Conservation (phyloP, 1,140 invertebrate genomes). For the Ips nitidus region DNA sequence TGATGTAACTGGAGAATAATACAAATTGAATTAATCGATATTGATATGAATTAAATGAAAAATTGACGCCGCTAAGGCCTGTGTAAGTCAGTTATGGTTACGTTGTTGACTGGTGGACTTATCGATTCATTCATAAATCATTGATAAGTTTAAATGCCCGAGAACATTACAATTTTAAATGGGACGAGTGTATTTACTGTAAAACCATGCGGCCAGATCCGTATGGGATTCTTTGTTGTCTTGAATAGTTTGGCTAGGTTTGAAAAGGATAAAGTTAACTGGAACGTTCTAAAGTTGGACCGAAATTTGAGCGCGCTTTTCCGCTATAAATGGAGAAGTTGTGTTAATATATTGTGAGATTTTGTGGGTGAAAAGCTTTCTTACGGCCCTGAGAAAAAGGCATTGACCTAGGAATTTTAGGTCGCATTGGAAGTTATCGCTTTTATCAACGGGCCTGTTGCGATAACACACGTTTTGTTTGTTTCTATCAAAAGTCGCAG, state of each 20-base stretch:
- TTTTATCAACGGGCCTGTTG: slow-evolving; percentile 22
- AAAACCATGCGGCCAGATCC: slow-evolving; percentile 3
- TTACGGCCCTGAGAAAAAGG: slow-evolving; percentile 18
- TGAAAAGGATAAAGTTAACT: not conserved
- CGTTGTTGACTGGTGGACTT: slow-evolving; percentile 12
- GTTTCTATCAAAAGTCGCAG: slow-evolving; percentile 26
- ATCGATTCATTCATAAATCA: slow-evolving; percentile 26
- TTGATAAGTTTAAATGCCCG: slow-evolving; percentile 24
- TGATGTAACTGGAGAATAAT: too few relatives aligned
- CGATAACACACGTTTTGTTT: slow-evolving; percentile 34
- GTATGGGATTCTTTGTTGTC: not conserved
- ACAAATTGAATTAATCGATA: too few relatives aligned
- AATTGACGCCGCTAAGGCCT: not conserved
- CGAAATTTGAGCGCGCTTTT: not conserved
- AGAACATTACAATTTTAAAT: slow-evolving; percentile 18
- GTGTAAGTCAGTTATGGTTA: slow-evolving; percentile 2
- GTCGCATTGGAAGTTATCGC: slow-evolving; percentile 26
- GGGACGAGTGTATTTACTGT: slow-evolving; percentile 16
- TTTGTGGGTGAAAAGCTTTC: not conserved
- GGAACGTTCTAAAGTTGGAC: too few relatives aligned
- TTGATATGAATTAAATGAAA: not conserved
- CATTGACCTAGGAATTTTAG: slow-evolving; percentile 38
- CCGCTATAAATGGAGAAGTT: not conserved
- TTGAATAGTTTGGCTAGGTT: not conserved
- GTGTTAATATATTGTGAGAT: not conserved